Base-by-base conservation (phyloP, 2,888 invertebrate species). In the Agrilus biguttatus region DNA sequence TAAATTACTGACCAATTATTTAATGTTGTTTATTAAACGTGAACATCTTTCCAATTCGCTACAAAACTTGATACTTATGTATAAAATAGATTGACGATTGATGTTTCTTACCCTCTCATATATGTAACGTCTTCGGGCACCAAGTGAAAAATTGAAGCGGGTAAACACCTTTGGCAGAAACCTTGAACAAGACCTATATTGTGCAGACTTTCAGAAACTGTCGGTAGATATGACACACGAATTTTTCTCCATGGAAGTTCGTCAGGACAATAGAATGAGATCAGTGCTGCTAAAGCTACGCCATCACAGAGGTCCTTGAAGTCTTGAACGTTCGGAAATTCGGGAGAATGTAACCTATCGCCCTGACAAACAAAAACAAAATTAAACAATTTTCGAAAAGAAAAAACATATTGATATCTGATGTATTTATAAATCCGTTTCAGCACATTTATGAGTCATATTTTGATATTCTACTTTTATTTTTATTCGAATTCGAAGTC, bases 51-150 rank as follows among this genome's bases (percentile, higher is more conserved):
- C n/a, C n/a, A n/a, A n/a, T n/a, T n/a, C n/a, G n/a, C n/a, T n/a
- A n/a, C n/a, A n/a, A n/a, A n/a, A n/a, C n/a, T n/a, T n/a, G n/a
- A n/a, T n/a, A n/a, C n/a, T n/a, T n/a, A n/a, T n/a, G n/a, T n/a
- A n/a, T n/a, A n/a, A n/a, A n/a, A n/a, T n/a, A n/a, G n/a, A n/a
- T n/a, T n/a, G n/a, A n/a, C n/a, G n/a, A n/a, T n/a, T n/a, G n/a
- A n/a, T n/a, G 33, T 17, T 21, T 34, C 69, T 66, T 62, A 86
- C 83, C 89, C 88, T 65, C 89, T 77, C 79, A 91, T 85, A 62
- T 91, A 93, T 34, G 92, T 85, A 53, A 95, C 81, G 66, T 96
- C 95, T 66, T 95, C 93, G n/a, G 90, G 87, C 68, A 83, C 78
- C 77, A 95, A 83, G 67, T 92, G 91, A 73, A 91, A 92, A 63